Conservation (phyloP, 64 coral and sea anemone genomes). For the Porites lutea region DNA sequence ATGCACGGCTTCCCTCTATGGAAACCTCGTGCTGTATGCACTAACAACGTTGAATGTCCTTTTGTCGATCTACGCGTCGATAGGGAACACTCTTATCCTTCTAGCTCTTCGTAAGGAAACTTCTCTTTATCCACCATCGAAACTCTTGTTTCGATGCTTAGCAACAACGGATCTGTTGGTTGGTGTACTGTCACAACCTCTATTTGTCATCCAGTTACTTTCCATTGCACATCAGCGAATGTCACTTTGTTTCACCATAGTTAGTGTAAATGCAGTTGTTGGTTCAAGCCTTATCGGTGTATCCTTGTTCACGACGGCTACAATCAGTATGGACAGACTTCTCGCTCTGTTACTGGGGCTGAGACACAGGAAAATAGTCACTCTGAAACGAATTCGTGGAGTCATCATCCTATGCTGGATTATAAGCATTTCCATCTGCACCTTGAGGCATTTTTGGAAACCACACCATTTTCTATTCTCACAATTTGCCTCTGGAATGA, state of each 20-base stretch:
- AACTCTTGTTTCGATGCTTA: conserved; percentile 3
- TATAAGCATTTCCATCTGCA: background rate
- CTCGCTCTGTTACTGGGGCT: background rate
- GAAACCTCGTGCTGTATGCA: background rate
- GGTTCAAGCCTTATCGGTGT: background rate
- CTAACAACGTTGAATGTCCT: background rate
- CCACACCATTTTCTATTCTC: too few species aligned
- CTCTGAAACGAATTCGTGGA: background rate
- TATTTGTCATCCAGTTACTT: background rate
- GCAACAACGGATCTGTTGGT: background rate
- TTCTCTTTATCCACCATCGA: background rate
- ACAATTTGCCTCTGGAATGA: too few species aligned
- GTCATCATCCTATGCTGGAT: background rate
- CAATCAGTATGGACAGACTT: conserved; percentile 9
- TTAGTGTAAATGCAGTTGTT: background rate
- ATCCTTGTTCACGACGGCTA: background rate
- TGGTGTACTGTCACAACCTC: background rate
- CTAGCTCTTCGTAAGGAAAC: background rate
- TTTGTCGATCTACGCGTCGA: background rate
- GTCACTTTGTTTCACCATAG: background rate
- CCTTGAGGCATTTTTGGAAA: too few species aligned
- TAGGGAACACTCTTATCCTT: background rate
- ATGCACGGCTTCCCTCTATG: background rate
- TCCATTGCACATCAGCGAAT: background rate
- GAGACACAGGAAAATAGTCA: background rate